Conservation (phyloP, 2,797 vertebrate genomes). For the Takifugu rubripes region DNA sequence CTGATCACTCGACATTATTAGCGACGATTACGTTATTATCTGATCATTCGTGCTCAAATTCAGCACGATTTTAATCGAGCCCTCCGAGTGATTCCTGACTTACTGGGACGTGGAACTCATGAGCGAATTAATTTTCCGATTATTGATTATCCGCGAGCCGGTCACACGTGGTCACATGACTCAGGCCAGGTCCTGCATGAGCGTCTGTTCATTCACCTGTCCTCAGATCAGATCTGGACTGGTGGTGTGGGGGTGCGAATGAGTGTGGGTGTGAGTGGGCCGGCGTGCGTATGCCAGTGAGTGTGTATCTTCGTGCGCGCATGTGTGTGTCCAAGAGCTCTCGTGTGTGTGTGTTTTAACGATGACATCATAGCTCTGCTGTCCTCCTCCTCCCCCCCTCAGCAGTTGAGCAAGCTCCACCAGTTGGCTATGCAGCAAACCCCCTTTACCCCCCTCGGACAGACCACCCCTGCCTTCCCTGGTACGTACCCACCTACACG, state of each 20-base stretch:
- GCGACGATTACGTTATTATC: no score
- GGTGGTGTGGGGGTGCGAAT: slow-evolving; percentile 35
- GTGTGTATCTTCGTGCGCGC: slow-evolving; percentile 36
- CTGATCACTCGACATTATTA: no score
- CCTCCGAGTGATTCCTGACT: no score
- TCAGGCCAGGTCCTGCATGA: slow-evolving; percentile 79
- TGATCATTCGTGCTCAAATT: no score
- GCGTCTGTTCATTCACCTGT: slow-evolving; percentile 54
- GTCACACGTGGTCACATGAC: neutral
- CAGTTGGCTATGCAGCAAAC: slow-evolving; percentile 99
- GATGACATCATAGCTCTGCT: slow-evolving; percentile 99
- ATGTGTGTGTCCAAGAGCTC: slow-evolving; percentile 28
- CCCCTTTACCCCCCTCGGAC: slow-evolving; percentile 98
- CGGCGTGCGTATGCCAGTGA: slow-evolving; percentile 39
- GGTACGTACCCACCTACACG: slow-evolving; percentile 95
- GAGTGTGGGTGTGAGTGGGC: slow-evolving; percentile 34
- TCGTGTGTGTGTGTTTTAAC: slow-evolving; percentile 81
- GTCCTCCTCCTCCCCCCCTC: slow-evolving; percentile 94
- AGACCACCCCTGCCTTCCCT: slow-evolving; percentile 99
- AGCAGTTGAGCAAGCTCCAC: slow-evolving; percentile 99
- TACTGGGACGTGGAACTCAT: no score
- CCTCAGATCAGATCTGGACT: slow-evolving; percentile 73
- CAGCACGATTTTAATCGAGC: no score
- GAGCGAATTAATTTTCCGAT: no score
- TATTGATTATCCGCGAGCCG: no score